Conservation (phyloP, 1,140 invertebrate genomes). For the Trinorchestia longiramus region DNA sequence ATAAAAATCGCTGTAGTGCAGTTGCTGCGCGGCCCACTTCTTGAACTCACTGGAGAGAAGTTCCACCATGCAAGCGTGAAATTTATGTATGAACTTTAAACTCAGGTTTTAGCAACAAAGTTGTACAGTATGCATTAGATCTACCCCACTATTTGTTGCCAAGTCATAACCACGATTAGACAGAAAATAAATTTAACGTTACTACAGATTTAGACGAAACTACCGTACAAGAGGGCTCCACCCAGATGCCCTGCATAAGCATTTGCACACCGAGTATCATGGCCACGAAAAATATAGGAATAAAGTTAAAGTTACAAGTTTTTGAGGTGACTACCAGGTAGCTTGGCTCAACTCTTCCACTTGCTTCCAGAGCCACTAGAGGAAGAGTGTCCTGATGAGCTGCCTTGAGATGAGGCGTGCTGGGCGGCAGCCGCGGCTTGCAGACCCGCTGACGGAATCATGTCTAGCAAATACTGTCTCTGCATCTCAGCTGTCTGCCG, state of each 20-base stretch:
- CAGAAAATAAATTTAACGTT: not conserved
- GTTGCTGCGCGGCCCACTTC: not conserved
- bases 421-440: slow-evolving; percentile 45
- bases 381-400: not conserved
- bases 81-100: not conserved
- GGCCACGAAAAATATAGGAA: slow-evolving; percentile 16
- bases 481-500: slow-evolving; percentile 81
- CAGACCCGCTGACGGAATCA: slow-evolving; percentile 79
- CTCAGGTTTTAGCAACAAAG: not conserved
- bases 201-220: not conserved
- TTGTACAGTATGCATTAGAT: not conserved
- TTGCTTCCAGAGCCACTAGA: slow-evolving; percentile 2
- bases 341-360: slow-evolving; percentile 50
- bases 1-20: not conserved
- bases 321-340: slow-evolving; percentile 20
- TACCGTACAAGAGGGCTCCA: not conserved
- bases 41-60: not conserved
- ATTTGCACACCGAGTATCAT: not conserved
- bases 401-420: slow-evolving; percentile 14
- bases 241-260: not conserved
- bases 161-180: not conserved
- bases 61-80: not conserved
- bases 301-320: slow-evolving; percentile 37
- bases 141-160: not conserved
- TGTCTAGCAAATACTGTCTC: slow-evolving; percentile 94